phyloP scores from a whole-genome alignment of 2,797 vertebrate species.

The Rhinoraja longicauda region DNA sequence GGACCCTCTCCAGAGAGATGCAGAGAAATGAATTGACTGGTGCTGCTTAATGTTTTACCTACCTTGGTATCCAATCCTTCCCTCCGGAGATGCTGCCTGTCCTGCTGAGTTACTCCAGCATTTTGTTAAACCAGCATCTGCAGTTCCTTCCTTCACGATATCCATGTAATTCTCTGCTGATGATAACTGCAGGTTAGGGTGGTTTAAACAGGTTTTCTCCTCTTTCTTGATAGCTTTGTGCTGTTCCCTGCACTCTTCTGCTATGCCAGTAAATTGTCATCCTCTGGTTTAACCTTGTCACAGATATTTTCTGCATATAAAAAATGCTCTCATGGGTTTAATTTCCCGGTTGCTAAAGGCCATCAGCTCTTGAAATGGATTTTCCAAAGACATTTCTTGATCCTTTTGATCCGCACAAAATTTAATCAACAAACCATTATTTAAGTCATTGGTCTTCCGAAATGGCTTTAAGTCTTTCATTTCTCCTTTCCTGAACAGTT shows the following conservation, averaged over 20 bases:
- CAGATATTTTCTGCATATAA: background rate
- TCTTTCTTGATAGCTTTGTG: background rate
- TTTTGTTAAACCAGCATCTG: too few relatives aligned
- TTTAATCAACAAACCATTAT: background rate
- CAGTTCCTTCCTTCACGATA: too few relatives aligned
- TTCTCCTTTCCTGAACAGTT: background rate
- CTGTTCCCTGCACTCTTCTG: background rate
- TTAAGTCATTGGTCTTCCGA: background rate
- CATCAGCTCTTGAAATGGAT: background rate
- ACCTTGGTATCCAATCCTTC: background rate
- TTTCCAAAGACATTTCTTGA: background rate
- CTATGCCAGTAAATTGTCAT: background rate
- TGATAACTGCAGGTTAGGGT: background rate
- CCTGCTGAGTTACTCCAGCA: too few relatives aligned
- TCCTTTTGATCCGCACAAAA: background rate
- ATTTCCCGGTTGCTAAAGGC: background rate
- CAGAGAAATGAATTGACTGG: too few relatives aligned
- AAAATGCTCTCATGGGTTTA: background rate
- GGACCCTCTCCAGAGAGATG: too few relatives aligned
- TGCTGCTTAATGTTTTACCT: background rate
- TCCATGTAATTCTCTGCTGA: background rate
- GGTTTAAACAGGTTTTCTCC: background rate
- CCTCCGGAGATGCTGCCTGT: too few relatives aligned
- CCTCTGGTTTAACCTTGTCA: too few relatives aligned
- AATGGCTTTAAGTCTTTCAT: background rate